Percentiles rank a stretch among this genome's conserved stretches.
Evolutionary conservation across 2,113 vertebrate species (phyloP).

Genomic region (Tragelaphus scriptus): DNA sequence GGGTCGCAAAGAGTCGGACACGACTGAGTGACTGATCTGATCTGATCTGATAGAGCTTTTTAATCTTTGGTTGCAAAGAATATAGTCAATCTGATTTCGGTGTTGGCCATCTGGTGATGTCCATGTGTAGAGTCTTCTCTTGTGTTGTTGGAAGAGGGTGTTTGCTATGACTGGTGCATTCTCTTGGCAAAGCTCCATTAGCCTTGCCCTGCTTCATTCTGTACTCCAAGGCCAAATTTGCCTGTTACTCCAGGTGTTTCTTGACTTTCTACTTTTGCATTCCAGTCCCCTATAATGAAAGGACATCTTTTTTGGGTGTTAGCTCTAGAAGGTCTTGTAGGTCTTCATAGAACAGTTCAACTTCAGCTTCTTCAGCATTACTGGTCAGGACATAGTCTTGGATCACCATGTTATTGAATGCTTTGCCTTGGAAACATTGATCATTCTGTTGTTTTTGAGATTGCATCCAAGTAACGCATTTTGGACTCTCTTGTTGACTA

Average conservation of each 20-base stretch:
- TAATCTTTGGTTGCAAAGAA: neutral
- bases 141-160: neutral
- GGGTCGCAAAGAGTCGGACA: no score
- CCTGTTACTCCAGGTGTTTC: neutral
- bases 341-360: neutral
- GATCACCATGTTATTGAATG: neutral
- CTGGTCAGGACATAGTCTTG: neutral
- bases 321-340: neutral
- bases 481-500: neutral
- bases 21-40: no score
- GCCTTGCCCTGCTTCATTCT: neutral
- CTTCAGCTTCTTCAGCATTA: neutral
- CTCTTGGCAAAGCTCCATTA: neutral
- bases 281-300: neutral
- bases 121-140: neutral
- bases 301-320: neutral
- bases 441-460: neutral
- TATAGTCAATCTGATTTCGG: neutral
- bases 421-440: neutral
- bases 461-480: neutral
- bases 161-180: neutral
- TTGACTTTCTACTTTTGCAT: neutral
- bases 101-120: neutral
- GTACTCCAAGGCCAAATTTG: neutral
- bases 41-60: rapidly evolving